Conservation (phyloP, 2,797 vertebrate genomes). For the Acridotheres tristis region DNA sequence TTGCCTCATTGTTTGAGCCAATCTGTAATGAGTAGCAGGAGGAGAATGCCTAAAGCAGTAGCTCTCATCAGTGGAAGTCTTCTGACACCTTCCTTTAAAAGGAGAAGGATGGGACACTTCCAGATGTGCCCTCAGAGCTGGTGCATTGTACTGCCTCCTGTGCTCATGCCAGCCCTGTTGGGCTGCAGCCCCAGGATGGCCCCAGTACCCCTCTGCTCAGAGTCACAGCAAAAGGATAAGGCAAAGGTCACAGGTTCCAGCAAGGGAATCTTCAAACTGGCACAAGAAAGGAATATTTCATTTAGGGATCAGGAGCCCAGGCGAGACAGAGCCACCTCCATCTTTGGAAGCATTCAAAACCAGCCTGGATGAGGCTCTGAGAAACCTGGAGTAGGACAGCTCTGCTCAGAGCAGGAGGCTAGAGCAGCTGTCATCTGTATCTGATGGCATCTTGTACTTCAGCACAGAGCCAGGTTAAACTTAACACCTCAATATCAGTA, state of each 20-base stretch:
- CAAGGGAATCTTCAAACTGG: neutral
- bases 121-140: fast-evolving
- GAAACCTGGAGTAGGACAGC: neutral
- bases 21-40: neutral
- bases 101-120: neutral
- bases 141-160: neutral
- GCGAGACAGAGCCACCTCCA: neutral
- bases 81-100: neutral
- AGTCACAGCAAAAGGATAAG: neutral
- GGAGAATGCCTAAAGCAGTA: neutral
- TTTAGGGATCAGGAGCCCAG: neutral
- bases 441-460: neutral
- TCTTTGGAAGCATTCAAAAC: neutral
- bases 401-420: neutral
- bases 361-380: neutral
- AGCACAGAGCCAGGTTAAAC: neutral
- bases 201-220: neutral
- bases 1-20: neutral
- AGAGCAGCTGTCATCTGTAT: neutral
- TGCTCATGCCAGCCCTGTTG: fast-evolving
- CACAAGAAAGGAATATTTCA: neutral
- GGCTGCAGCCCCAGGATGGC: neutral
- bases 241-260: neutral
- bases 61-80: neutral
- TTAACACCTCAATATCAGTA: neutral